Evolutionary conservation across 2,113 vertebrate genomes (phyloP).

Genomic region (Saiga tatarica): DNA sequence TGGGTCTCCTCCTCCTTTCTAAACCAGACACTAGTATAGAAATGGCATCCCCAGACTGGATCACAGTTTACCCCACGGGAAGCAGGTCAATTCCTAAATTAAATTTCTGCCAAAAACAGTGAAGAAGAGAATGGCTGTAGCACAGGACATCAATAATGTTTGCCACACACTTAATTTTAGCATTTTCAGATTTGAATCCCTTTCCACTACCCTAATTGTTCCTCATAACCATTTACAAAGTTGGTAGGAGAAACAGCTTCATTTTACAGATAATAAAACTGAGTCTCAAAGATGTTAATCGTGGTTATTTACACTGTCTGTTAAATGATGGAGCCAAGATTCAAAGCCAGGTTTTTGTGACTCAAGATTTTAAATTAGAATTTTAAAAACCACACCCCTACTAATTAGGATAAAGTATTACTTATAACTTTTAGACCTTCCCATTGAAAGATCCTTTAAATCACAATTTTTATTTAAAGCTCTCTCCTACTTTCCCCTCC

Average conservation of each 20-base stretch:
- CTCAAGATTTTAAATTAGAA: slow-evolving; percentile 19
- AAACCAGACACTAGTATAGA: not conserved
- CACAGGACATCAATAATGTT: not conserved
- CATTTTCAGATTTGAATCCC: not conserved
- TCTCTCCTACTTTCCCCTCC: not conserved
- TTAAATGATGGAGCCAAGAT: not conserved
- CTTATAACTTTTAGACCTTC: not conserved
- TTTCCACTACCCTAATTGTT: not conserved
- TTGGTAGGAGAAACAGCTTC: not conserved
- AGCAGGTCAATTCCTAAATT: not conserved
- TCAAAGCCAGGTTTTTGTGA: not conserved
- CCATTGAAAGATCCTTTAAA: not conserved
- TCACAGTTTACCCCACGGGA: not conserved
- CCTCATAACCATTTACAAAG: not conserved
- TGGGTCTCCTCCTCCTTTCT: not conserved
- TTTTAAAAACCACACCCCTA: not conserved
- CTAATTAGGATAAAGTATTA: not conserved
- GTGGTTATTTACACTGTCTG: not conserved
- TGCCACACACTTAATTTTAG: not conserved
- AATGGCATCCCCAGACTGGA: not conserved
- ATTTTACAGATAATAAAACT: not conserved
- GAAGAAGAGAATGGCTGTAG: not conserved
- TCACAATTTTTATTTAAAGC: not conserved
- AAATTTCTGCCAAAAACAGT: not conserved
- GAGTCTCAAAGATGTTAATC: not conserved